Base-by-base conservation (phyloP, 1,140 invertebrate species). In the Andricus grossulariae region DNA sequence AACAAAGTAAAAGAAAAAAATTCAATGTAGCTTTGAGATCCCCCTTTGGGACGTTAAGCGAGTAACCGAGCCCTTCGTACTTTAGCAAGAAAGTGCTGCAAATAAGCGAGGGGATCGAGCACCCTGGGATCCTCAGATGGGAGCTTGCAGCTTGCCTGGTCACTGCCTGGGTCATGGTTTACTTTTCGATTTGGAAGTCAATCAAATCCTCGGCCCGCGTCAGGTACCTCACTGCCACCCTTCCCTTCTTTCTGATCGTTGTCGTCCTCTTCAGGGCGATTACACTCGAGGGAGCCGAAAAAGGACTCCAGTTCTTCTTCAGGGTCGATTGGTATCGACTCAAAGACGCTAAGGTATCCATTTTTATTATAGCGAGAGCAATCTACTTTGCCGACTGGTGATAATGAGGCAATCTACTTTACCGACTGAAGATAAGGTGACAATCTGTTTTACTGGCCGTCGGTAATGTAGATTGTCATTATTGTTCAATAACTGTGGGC, bases 161-260 rank as follows among this genome's bases (percentile, higher is more conserved):
- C 32, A 95, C 96, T 79, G 96, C 96, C 73, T 98, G 97, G 97
- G 92, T 97, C 54, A 92, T 98, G 80, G 97, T 98, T 55, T 98
- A 98, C 91, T 97, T 98, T 88, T 96, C 96, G 70, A 94, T 98
- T 55, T 98, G 97, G 95, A 98, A 98, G 92, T 97, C 96, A 74
- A 97, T 97, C 74, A 96, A 96, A 87, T 97, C 96, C 60, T 95
- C 96, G 83, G 97, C 96, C 4, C 89, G 92, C 85, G 93, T 96
- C 45, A 94, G 97, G 71, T 98, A 98, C 90, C 94, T 98, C 84
- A 98, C 97, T 10, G 96, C 96, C 39, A 97, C 96, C 8, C 92
- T 97, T 73, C 97, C 97, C 5, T 97, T 97, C 87, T 85, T 97
- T 21, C 91, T 97, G 39, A 96, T 97, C 82, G 93, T 97, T 80